phyloP scores from a whole-genome alignment of 2,797 vertebrate genomes.

The Eidolon dupreanum region DNA sequence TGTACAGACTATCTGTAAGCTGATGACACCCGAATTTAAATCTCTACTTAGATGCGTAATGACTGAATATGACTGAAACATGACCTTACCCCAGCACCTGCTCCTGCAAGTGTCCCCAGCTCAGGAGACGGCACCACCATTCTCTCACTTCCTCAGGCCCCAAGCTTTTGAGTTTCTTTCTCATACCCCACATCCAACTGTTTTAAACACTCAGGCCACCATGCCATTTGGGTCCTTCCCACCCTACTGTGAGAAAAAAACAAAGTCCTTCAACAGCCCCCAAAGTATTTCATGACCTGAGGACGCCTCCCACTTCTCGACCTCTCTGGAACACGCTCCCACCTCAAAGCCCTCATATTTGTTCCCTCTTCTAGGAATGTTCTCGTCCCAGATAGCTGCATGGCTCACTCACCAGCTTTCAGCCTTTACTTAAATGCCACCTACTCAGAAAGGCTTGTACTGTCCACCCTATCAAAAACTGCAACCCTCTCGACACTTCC shows the following conservation, averaged over 20 bases:
- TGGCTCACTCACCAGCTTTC: neutral
- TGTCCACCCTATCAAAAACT: neutral
- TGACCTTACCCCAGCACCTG: neutral
- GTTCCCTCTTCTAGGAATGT: neutral
- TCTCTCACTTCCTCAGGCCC: neutral
- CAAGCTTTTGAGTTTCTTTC: neutral
- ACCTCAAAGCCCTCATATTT: neutral
- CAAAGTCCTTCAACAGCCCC: neutral
- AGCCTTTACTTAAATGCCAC: neutral
- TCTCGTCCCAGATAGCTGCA: neutral
- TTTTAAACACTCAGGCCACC: neutral
- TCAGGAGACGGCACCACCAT: neutral
- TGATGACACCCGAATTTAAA: neutral
- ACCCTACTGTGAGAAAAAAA: neutral
- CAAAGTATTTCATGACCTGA: neutral
- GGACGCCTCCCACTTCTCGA: neutral
- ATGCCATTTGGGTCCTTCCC: neutral
- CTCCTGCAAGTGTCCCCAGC: neutral
- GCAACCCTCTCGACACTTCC: neutral
- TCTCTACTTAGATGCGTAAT: neutral
- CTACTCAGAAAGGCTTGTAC: neutral
- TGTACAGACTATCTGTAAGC: neutral
- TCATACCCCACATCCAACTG: neutral
- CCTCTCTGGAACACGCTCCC: neutral
- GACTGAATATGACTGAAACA: neutral